Conservation (phyloP, 2,797 vertebrate genomes). For the Anguilla pacifica region DNA sequence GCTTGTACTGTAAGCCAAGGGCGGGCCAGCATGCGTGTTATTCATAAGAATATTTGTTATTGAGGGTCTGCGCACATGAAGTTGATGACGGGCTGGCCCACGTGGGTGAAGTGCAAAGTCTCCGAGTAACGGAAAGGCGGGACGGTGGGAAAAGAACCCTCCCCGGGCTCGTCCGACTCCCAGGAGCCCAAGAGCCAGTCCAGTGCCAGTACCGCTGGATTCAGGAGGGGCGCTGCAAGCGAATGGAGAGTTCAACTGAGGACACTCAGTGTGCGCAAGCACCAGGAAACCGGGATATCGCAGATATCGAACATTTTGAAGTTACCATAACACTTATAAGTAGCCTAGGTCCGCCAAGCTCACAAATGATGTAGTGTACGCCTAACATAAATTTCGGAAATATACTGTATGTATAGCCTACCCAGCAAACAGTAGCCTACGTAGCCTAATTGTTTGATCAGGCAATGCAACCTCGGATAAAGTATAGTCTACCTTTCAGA, state of each 20-base stretch:
- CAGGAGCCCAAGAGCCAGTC: conserved; percentile 86
- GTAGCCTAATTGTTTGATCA: not conserved
- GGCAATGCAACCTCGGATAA: not conserved
- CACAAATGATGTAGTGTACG: not conserved
- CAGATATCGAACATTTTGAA: not conserved
- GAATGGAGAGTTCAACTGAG: conserved; percentile 7
- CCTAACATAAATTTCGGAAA: not conserved
- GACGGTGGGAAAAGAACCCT: conserved; percentile 82
- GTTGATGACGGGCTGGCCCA: conserved; percentile 92
- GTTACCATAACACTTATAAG: not conserved
- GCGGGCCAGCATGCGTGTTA: not conserved
- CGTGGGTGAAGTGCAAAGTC: conserved; percentile 84
- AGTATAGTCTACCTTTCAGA: not conserved
- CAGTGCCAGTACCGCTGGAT: conserved; percentile 75
- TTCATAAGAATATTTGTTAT: not conserved
- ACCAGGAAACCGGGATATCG: not conserved
- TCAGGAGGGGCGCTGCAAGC: conserved; percentile 60
- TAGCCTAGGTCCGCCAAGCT: not conserved
- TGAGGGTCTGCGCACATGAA: conserved; percentile 77
- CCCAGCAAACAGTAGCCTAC: not conserved
- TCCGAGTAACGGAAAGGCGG: conserved; percentile 88
- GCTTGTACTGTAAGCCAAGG: not conserved
- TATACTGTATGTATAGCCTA: not conserved
- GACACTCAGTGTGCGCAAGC: not conserved
- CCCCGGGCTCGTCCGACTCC: conserved; percentile 83